A percentile compares a stretch with the other conserved stretches of the same genome.
These are phyloP conservation scores for Caenorhabditis sp. DNA, from an alignment of 2,888 invertebrate species.

Conservation along the genomic window DNA sequence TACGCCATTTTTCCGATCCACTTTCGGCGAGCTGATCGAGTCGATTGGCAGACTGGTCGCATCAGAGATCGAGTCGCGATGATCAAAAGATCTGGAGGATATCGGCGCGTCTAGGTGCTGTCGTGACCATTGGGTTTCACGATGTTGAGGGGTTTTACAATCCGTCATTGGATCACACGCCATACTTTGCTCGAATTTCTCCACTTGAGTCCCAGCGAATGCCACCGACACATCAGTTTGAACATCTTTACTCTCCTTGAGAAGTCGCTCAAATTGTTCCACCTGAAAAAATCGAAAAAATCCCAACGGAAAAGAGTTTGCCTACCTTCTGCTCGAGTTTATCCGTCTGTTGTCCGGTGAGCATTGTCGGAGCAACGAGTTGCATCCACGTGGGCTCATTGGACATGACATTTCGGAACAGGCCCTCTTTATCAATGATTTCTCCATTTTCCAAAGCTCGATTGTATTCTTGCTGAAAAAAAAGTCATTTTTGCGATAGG, in stretches of 20 bases:
- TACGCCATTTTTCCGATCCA: conserved; percentile 12
- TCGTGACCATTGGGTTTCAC: conserved; percentile 42
- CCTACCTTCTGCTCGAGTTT: conserved; percentile 60
- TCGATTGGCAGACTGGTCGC: conserved; percentile 67
- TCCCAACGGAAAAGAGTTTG: no score
- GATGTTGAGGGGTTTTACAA: conserved; percentile 24
- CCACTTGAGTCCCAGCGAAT: conserved; percentile 41
- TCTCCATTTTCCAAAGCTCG: conserved; percentile 60
- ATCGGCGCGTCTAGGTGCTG: conserved; percentile 5
- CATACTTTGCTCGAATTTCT: conserved; percentile 48
- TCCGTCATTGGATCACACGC: conserved; percentile 53
- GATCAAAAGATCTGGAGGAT: conserved; percentile 27
- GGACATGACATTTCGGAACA: conserved; percentile 45
- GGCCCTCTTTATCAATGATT: conserved; percentile 26
- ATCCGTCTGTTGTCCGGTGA: conserved; percentile 57
- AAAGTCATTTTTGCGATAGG: no score
- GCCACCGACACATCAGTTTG: conserved; percentile 53
- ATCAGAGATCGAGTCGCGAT: conserved; percentile 63
- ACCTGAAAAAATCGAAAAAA: conserved; percentile 32
- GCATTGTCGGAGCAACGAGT: conserved; percentile 55
- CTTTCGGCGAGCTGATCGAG: conserved; percentile 47
- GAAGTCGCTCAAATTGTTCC: conserved; percentile 60
- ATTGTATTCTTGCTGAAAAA: conserved; percentile 61
- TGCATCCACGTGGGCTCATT: conserved; percentile 62
- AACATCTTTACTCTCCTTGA: conserved; percentile 60